These are phyloP conservation scores for Lampris incognitus DNA, from an alignment of 2,113 vertebrate species.

Conservation along the genomic window DNA sequence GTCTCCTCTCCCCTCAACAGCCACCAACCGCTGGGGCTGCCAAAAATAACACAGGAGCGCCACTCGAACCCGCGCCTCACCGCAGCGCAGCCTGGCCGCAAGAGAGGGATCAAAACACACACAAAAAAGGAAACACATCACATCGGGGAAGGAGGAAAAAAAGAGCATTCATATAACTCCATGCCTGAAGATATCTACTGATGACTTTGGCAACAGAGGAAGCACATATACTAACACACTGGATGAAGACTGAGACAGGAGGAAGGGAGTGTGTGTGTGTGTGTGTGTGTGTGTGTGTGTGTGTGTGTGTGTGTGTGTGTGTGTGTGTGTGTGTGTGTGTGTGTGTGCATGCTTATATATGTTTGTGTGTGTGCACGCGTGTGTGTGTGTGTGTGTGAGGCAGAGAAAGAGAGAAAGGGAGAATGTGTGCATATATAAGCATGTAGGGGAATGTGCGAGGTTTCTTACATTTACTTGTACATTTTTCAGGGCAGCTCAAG, in stretches of 20 bases:
- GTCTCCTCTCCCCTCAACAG: slow-evolving; percentile 82
- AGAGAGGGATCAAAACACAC: slow-evolving; percentile 88
- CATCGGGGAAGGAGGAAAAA: slow-evolving; percentile 77
- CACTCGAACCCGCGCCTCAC: slow-evolving; percentile 84
- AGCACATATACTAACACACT: slow-evolving; percentile 74
- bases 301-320: slow-evolving; percentile 58
- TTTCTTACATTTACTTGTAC: background rate
- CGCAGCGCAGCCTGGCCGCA: slow-evolving; percentile 79
- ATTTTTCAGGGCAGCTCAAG: slow-evolving; percentile 37
- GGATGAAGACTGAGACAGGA: slow-evolving; percentile 69
- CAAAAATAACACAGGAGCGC: slow-evolving; percentile 89
- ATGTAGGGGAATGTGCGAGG: background rate
- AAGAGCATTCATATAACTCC: slow-evolving; percentile 79
- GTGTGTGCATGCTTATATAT: slow-evolving; percentile 27
- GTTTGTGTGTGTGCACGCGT: background rate
- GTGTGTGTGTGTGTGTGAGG: too few relatives aligned
- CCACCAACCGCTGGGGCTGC: slow-evolving; percentile 85
- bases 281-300: slow-evolving; percentile 26
- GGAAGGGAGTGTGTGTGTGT: slow-evolving; percentile 31
- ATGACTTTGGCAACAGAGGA: slow-evolving; percentile 81
- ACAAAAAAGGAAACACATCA: slow-evolving; percentile 88
- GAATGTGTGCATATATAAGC: background rate
- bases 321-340: slow-evolving; percentile 35
- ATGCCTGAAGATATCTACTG: slow-evolving; percentile 81
- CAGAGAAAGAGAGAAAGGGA: too few relatives aligned